Base-by-base conservation (phyloP, 1,140 invertebrate species). In the Drosophila baimaii region DNA sequence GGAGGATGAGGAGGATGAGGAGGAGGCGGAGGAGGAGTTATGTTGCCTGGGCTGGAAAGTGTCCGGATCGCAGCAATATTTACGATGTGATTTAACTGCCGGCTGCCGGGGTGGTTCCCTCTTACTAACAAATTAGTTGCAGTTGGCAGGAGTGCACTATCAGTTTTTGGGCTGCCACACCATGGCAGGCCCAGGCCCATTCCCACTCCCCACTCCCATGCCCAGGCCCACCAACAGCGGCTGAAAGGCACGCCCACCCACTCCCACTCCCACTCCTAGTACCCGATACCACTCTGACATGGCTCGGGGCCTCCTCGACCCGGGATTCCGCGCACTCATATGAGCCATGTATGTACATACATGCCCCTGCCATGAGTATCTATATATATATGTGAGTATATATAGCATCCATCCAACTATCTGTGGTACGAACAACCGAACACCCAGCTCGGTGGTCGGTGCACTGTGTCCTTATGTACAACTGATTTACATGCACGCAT, bases 81-180 rank as follows among this genome's bases (percentile, higher is more conserved):
- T 75, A 73, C 77, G 77, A 79, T 61, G 62, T 46, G 51, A 54
- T 54, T 54, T 54, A 54, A 54, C 51, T 54, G 31, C 51, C 51
- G 29, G 51, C 51, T 21, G 51, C 29, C 51, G 31, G 29, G 49
- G 49, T 52, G 39, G 55, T 25, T 51, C 58, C 77, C 64, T 33
- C 65, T 44, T 27, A 27, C 54, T 47, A 81, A 81, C 78, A 81
- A 81, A 81, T 81, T 77, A 77, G 79, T 64, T 81, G 68, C 73
- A 77, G 62, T 81, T 72, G 62, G 77, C 69, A 56, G 68, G 27
- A 52, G 61, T 47, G 37, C 62, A 81, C 80, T 81, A 81, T 81
- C 79, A 77, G 79, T 81, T 81, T 81, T 78, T 81, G 62, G 77
- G 47, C 47, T 59, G 63, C 62, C 31, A 37, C 57, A 49, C 41